phyloP scores from a whole-genome alignment of 2,113 vertebrate genomes.

The Calonectris borealis region DNA sequence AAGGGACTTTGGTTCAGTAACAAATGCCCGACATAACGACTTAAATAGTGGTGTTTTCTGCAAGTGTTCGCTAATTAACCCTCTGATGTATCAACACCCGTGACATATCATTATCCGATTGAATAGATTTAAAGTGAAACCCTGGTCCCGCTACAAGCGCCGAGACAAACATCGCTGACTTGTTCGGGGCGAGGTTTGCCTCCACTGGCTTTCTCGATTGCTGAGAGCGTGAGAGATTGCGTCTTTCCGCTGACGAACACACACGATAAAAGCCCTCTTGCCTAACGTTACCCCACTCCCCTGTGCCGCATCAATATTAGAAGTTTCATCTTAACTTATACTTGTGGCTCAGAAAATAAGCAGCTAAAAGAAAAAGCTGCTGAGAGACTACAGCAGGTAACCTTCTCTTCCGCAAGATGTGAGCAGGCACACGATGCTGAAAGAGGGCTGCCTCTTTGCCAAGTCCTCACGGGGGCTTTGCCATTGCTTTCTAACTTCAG shows the following conservation, averaged over 20 bases:
- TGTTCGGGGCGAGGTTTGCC: not conserved
- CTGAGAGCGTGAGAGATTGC: not conserved
- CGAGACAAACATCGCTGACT: rapidly evolving
- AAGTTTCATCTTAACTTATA: not conserved
- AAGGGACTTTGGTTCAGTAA: not conserved
- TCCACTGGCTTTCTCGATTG: not conserved
- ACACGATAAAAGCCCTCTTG: not conserved
- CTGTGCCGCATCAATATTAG: not conserved
- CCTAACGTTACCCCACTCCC: too few relatives aligned
- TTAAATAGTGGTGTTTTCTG: not conserved
- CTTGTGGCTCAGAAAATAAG: not conserved
- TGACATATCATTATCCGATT: rapidly evolving
- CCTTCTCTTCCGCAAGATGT: not conserved
- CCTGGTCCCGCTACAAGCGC: rapidly evolving
- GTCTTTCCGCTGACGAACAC: not conserved
- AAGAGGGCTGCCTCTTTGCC: not conserved
- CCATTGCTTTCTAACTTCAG: not conserved
- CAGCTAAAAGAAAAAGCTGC: not conserved
- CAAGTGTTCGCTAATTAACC: not conserved
- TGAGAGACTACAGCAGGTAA: not conserved
- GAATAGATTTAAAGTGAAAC: not conserved
- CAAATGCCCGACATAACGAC: rapidly evolving
- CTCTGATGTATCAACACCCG: not conserved
- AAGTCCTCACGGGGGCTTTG: not conserved
- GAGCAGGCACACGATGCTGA: not conserved